Evolutionary conservation across 2,113 vertebrate species (phyloP).

Genomic region (Ailuropoda melanoleuca): DNA sequence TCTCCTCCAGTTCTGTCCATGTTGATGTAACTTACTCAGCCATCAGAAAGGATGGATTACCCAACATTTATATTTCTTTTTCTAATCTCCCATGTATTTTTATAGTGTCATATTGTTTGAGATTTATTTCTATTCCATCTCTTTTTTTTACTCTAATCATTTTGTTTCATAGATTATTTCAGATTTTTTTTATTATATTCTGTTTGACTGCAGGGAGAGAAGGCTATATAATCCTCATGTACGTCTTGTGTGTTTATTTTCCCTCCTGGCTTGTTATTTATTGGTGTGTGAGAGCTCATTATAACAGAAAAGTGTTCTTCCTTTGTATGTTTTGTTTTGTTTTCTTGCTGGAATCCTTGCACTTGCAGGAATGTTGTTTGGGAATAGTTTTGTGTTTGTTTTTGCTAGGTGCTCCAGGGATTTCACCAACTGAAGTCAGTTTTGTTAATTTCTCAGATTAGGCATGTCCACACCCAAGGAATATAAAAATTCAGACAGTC

Average conservation of each 20-base stretch:
- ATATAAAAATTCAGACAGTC: background rate
- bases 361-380: background rate
- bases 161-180: slow-evolving; percentile 3
- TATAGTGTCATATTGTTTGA: background rate
- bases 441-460: background rate
- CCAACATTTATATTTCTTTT: background rate
- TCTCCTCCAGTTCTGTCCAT: too few species aligned
- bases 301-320: background rate
- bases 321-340: background rate
- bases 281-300: background rate
- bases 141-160: background rate
- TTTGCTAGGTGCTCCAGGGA: background rate
- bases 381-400: background rate
- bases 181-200: background rate
- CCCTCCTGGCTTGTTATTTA: background rate
- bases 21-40: too few species aligned
- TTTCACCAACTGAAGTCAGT: background rate
- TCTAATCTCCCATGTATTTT: background rate
- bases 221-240: background rate
- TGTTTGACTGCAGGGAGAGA: background rate
- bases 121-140: slow-evolving; percentile 24
- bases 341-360: background rate
- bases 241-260: background rate
- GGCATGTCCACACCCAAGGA: background rate
- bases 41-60: too few species aligned